Evolutionary conservation across 2,797 vertebrate species (phyloP), one percentile per base, ranked within the genome.

Genomic region (Takifugu rubripes): DNA sequence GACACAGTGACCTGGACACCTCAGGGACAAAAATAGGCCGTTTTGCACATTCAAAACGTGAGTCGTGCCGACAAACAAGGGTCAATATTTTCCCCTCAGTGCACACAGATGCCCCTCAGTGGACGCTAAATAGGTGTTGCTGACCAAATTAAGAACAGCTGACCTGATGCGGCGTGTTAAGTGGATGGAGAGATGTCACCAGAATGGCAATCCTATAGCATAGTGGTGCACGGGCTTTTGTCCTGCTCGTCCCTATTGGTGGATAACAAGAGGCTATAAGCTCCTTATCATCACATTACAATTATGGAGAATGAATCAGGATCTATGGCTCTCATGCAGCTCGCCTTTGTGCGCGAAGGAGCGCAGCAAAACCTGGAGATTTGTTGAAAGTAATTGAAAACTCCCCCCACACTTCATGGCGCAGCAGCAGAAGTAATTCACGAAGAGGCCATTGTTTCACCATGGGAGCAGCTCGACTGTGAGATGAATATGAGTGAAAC

Each of bases 231-330:
- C 67, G 56, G 64, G 60, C 52, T 72, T 84, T 85, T 85, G 84
- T 88, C 75, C 78, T 54, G 64, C 65, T 33, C 5, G 14, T 62
- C 25, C 62, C 83, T 68, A 59, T 81, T 78, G 82, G 73, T 70
- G 69, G 59, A 83, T 72, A 80, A 87, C 79, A 85, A 87, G 77
- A 69, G 74, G 52, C 76, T 74, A 75, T 90, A 90, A 90, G 87
- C 88, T 86, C 64, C 88, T 90, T 89, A 89, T 86, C 79, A 81
- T 82, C 73, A 81, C 84, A 80, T 87, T 85, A 87, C 82, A 87
- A 87, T 87, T 84, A 88, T 85, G 25, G 52, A 63, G 69, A 61
- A 78, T 55, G 63, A 86, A 87, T 83, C 61, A 24, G 65, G 66
- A 71, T 25, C 70, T 57, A 27, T 65, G 68, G 66, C 49, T 83